Base-by-base conservation (phyloP, 2,888 invertebrate genomes). In the Ennomos quercinarius region DNA sequence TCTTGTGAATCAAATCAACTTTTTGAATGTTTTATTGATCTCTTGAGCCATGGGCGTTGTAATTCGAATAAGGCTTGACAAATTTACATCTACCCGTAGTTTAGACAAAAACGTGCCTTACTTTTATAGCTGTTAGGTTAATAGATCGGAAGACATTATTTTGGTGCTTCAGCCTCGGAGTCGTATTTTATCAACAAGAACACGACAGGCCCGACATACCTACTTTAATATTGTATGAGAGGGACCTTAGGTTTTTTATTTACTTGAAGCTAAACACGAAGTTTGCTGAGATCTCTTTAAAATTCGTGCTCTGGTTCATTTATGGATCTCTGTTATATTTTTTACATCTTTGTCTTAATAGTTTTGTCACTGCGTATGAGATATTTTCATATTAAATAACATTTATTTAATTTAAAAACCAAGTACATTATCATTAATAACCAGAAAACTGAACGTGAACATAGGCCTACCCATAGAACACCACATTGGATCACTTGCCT, bases 1-100 rank as follows among this genome's bases (percentile, higher is more conserved):
- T 73, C 77, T 81, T 77, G 68, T 77, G 76, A 79, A 81, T 80
- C 80, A 83, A 83, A 84, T 81, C 81, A 77, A 81, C 80, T 83
- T 83, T 81, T 83, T 78, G 79, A 83, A 82, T 81, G 78, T 81
- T 81, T 77, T 84, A 85, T 86, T 84, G 84, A 81, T 77, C 77
- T 80, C 77, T 76, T 74, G 77, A 81, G 70, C 74, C 71, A 68
- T 67, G 70, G 72, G 76, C 71, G 74, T 73, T 81, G 81, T 84
- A 82, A 85, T 85, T 81, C 83, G 80, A 85, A 81, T 82, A 84
- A 80, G 69, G 74, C 63, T 63, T 50, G 46, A 57, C 74, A 67
- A 73, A 52, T 38, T 64, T 70, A 59, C 37, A 34, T 46, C 35
- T 55, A 50, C 45, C 4, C 10, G 17, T 27, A 0, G 9, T 2